Conservation (phyloP, 2,113 vertebrate species). For the Falcunculus frontatus region DNA sequence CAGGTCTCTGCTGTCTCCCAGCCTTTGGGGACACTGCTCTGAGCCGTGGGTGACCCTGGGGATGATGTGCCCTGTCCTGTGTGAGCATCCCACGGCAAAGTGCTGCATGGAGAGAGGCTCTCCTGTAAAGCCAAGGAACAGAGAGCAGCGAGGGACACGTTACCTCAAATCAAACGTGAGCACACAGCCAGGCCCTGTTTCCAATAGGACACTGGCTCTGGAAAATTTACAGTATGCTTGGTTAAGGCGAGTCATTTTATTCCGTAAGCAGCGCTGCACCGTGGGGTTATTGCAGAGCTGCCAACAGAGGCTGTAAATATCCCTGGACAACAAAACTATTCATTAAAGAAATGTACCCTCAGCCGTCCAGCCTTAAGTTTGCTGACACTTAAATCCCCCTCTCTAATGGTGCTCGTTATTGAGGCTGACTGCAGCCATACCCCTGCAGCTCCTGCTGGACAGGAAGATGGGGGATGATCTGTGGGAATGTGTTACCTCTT, state of each 20-base stretch:
- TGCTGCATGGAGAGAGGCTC: not conserved
- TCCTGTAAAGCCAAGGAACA: not conserved
- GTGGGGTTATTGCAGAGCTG: constrained; percentile 1
- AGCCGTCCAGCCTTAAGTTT: not conserved
- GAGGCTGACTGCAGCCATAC: not conserved
- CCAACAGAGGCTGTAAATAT: constrained; percentile 12
- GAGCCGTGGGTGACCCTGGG: not conserved
- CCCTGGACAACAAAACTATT: not conserved
- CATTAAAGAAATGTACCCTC: not conserved
- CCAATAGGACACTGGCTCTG: not conserved
- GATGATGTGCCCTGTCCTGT: accelerated
- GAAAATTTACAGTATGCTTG: constrained; percentile 39
- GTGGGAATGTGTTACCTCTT: not conserved
- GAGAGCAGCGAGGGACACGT: not conserved
- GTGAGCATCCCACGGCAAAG: not conserved
- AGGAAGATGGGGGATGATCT: not conserved
- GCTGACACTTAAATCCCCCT: not conserved
- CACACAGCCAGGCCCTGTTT: not conserved
- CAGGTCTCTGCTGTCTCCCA: not conserved
- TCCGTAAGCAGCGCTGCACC: not conserved
- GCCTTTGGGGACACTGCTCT: not conserved
- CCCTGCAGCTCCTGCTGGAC: not conserved
- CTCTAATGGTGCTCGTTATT: not conserved
- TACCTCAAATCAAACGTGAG: not conserved
- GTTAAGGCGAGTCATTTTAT: constrained; percentile 1